A percentile compares a stretch with the other conserved stretches of the same genome.
These are phyloP conservation scores for Halichoerus grypus DNA, from an alignment of 2,113 vertebrate genomes.

Conservation along the genomic window DNA sequence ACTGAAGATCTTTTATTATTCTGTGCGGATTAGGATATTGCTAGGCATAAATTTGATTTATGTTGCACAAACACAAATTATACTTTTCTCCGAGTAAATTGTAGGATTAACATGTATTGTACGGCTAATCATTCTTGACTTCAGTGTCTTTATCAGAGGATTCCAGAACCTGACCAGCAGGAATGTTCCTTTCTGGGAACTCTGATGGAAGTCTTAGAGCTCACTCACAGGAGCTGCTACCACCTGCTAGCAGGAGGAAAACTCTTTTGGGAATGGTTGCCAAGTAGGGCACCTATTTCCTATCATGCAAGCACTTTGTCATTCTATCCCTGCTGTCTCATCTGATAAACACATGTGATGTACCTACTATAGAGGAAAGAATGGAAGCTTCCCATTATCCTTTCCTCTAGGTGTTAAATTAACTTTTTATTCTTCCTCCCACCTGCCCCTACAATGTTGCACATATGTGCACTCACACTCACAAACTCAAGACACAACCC, in stretches of 20 bases:
- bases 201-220: neutral
- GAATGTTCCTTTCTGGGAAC: neutral
- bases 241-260: neutral
- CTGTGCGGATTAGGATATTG: neutral
- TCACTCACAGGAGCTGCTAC: neutral
- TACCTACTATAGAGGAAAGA: neutral
- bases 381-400: neutral
- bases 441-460: neutral
- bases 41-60: neutral
- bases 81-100: neutral
- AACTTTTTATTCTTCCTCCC: neutral
- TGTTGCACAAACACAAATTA: neutral
- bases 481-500: neutral
- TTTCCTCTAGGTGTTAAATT: neutral
- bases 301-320: neutral
- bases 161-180: neutral
- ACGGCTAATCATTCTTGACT: neutral
- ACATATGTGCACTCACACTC: neutral
- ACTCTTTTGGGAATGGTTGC: neutral
- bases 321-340: neutral
- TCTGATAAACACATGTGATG: neutral
- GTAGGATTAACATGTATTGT: neutral
- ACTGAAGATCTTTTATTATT: neutral
- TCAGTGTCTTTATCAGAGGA: neutral
- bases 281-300: neutral